Percentiles rank a stretch among this genome's conserved stretches.
phyloP scores from a whole-genome alignment of 2,113 vertebrate species.

The Bothrops jararaca region DNA sequence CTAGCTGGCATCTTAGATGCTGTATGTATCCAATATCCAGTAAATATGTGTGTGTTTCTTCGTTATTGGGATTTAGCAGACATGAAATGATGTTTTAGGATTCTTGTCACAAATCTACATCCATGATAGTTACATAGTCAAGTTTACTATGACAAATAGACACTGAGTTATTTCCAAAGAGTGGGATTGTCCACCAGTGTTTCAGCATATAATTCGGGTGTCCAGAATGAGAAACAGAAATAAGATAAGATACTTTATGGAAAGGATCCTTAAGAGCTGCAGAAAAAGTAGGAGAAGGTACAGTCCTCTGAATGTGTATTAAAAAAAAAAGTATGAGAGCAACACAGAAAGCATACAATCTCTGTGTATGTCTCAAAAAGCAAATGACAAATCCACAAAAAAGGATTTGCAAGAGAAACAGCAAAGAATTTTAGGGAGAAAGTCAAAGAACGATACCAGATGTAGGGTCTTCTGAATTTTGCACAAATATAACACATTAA shows the following conservation, averaged over 20 bases:
- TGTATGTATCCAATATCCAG: background rate
- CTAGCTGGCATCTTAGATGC: slow-evolving; percentile 45
- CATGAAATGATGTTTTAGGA: background rate
- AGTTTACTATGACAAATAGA: background rate
- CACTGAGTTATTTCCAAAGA: background rate
- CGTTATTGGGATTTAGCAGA: background rate
- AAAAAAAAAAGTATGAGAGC: background rate
- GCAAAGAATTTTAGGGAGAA: background rate
- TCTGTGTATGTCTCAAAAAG: background rate
- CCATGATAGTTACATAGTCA: background rate
- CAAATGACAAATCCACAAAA: background rate
- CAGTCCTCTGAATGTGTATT: background rate
- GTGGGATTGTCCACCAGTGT: background rate
- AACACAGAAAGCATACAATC: background rate
- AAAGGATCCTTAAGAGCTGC: background rate
- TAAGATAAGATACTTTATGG: background rate
- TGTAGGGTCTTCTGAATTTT: background rate
- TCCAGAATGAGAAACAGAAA: background rate
- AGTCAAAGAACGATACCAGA: background rate
- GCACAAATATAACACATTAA: background rate
- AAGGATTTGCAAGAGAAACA: background rate
- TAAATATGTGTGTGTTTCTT: background rate
- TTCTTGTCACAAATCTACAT: background rate
- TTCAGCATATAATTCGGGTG: background rate
- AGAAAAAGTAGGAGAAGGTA: background rate